Evolutionary conservation across 1,140 invertebrate genomes (phyloP).

Genomic region (Venturia canescens): DNA sequence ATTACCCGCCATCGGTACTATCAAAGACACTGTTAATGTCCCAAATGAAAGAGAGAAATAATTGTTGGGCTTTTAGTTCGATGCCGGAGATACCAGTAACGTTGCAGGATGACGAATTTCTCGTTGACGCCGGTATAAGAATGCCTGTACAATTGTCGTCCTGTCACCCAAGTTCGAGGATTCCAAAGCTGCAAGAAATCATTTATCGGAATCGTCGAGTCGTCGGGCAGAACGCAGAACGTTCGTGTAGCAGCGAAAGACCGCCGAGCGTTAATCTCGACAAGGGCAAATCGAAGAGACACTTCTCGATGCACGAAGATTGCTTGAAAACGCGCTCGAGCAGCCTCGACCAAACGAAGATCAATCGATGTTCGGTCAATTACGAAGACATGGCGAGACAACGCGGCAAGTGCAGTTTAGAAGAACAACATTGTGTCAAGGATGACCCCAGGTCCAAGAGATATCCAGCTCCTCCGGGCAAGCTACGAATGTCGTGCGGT

Average conservation of each 20-base stretch:
- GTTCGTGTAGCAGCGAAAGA: slow-evolving; percentile 47
- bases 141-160: slow-evolving; percentile 70
- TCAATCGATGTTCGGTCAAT: slow-evolving; percentile 60
- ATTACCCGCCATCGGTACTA: slow-evolving; percentile 22
- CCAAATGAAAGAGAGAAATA: slow-evolving; percentile 62
- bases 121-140: slow-evolving; percentile 77
- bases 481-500: background rate
- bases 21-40: slow-evolving; percentile 28
- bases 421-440: slow-evolving; percentile 50
- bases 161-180: slow-evolving; percentile 67
- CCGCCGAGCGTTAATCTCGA: slow-evolving; percentile 54
- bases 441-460: slow-evolving; percentile 57
- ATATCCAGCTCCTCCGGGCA: slow-evolving; percentile 38
- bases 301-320: slow-evolving; percentile 68
- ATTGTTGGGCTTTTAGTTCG: slow-evolving; percentile 74
- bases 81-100: slow-evolving; percentile 71
- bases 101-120: slow-evolving; percentile 75
- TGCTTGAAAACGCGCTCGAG: slow-evolving; percentile 60
- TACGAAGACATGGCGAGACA: slow-evolving; percentile 63
- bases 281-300: slow-evolving; percentile 60
- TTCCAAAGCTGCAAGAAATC: slow-evolving; percentile 70
- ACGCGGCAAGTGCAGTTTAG: slow-evolving; percentile 52
- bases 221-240: slow-evolving; percentile 31
- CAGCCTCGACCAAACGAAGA: slow-evolving; percentile 52
- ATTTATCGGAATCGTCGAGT: slow-evolving; percentile 64